A percentile compares a stretch with the other conserved stretches of the same genome.
Evolutionary conservation across 1,140 invertebrate species (phyloP).

Genomic region (Drosophila willistoni): DNA sequence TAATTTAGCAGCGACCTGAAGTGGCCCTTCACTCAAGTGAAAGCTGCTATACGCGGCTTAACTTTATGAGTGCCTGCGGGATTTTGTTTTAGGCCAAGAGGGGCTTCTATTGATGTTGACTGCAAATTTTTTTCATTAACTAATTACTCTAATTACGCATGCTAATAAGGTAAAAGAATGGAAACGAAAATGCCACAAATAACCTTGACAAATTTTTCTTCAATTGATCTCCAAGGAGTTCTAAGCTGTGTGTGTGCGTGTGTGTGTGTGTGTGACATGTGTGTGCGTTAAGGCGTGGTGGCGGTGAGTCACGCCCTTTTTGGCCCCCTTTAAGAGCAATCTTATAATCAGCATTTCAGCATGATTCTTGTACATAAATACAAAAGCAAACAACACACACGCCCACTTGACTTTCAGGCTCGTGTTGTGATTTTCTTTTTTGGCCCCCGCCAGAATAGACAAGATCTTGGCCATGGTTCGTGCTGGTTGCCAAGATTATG

Average conservation of each 20-base stretch:
- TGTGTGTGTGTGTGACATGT: slow-evolving; percentile 30
- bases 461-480: slow-evolving; percentile 39
- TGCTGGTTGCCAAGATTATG: slow-evolving; percentile 60
- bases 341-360: slow-evolving; percentile 79
- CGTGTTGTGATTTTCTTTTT: slow-evolving; percentile 51
- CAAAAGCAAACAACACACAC: slow-evolving; percentile 26
- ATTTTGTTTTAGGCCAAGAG: neutral
- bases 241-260: slow-evolving; percentile 17
- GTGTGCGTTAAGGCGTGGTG: slow-evolving; percentile 43
- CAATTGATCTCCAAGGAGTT: slow-evolving; percentile 48
- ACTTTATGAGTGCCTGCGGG: slow-evolving; percentile 18
- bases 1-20: slow-evolving; percentile 60
- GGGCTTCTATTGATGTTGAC: neutral
- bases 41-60: slow-evolving; percentile 29
- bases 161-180: slow-evolving; percentile 34
- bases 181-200: slow-evolving; percentile 16
- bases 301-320: slow-evolving; percentile 33
- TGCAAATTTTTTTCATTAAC: slow-evolving; percentile 38
- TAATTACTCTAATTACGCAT: slow-evolving; percentile 48
- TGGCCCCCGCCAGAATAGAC: slow-evolving; percentile 40
- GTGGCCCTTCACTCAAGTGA: slow-evolving; percentile 60
- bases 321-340: slow-evolving; percentile 49
- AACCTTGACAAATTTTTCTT: slow-evolving; percentile 47
- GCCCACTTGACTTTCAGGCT: slow-evolving; percentile 28
- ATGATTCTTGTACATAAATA: slow-evolving; percentile 71